Percentiles rank a stretch among this genome's conserved stretches.
Evolutionary conservation across 2,888 invertebrate species (phyloP).

Genomic region (Proisotoma minuta): DNA sequence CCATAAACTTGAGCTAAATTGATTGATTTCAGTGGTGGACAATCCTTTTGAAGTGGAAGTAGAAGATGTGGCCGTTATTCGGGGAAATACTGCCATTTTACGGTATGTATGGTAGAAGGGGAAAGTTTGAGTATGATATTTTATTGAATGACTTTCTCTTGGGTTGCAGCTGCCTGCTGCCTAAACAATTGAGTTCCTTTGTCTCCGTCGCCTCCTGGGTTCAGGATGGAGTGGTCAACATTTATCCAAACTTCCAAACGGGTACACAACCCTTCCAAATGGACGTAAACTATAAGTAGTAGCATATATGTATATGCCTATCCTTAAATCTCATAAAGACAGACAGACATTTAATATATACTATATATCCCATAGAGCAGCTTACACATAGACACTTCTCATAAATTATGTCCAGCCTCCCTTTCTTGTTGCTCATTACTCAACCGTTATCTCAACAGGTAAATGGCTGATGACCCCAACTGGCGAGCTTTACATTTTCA

Average conservation of each 20-base stretch:
- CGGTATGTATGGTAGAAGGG: too few species aligned
- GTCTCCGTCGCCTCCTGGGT: constrained; percentile 86
- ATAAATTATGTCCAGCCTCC: too few species aligned
- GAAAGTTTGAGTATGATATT: neutral
- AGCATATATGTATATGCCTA: too few species aligned
- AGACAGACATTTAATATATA: too few species aligned
- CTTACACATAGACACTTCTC: too few species aligned
- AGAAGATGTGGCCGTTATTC: constrained; percentile 84
- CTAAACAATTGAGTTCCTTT: constrained; percentile 80
- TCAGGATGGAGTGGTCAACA: constrained; percentile 72
- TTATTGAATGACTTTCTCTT: neutral
- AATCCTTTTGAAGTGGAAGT: constrained; percentile 84
- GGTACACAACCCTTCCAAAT: constrained; percentile 51
- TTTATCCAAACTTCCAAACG: constrained; percentile 70
- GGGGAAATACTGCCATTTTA: constrained; percentile 83
- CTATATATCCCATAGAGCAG: too few species aligned
- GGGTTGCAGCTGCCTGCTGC: constrained; percentile 67
- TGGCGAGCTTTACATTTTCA: constrained; percentile 77
- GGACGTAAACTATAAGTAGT: too few species aligned
- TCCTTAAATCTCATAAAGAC: too few species aligned
- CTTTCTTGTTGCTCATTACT: neutral
- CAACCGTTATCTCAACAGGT: constrained; percentile 26
- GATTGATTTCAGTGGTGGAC: constrained; percentile 64
- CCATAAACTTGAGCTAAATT: too few species aligned
- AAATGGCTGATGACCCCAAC: constrained; percentile 74